Evolutionary conservation across 2,797 vertebrate species (phyloP).

Genomic region (Tapirus indicus): DNA sequence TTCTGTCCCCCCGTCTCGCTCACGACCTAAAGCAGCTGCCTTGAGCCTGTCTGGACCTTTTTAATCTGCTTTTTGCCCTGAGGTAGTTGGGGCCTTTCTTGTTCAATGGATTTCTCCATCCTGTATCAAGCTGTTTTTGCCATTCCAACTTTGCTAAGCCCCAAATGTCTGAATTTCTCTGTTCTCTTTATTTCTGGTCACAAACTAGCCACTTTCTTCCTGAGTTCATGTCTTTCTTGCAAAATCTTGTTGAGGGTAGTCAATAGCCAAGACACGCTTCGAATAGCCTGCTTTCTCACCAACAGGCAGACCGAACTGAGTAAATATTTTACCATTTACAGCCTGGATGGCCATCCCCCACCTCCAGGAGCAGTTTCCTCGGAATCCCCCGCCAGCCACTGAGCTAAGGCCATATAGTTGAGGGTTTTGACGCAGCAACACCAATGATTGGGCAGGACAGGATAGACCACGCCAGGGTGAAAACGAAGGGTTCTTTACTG

Average conservation of each 20-base stretch:
- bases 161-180: background rate
- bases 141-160: background rate
- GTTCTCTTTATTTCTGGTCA: background rate
- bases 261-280: background rate
- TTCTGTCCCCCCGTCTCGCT: background rate
- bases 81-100: background rate
- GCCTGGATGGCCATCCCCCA: too few species aligned
- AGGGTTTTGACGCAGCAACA: background rate
- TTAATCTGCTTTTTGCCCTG: background rate
- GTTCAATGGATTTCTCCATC: background rate
- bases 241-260: background rate
- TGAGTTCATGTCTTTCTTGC: background rate
- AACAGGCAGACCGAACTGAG: fast-evolving
- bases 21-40: background rate
- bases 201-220: background rate
- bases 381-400: background rate
- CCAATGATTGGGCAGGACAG: background rate
- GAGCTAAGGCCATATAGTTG: background rate
- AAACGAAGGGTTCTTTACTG: too few species aligned
- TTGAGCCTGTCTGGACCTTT: background rate
- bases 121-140: background rate
- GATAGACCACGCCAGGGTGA: fast-evolving
- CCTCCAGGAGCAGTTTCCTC: background rate
- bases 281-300: background rate
- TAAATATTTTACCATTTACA: fast-evolving